Evolutionary conservation across 2,888 invertebrate species (phyloP).

Genomic region (Luperina nickerlii): DNA sequence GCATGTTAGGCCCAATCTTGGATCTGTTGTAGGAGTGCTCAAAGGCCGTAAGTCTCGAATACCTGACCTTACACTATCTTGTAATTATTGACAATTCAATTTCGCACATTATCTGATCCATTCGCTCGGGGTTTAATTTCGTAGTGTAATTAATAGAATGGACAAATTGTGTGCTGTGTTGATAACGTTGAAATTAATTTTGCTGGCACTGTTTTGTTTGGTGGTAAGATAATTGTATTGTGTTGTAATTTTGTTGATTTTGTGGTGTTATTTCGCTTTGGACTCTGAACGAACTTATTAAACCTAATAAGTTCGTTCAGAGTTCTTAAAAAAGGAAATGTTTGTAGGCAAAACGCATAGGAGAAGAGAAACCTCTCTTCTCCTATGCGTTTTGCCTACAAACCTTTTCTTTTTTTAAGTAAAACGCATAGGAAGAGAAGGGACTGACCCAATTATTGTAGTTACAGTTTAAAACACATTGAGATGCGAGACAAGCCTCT

Average conservation of each 20-base stretch:
- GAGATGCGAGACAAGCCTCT: background rate
- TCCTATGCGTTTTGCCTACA: too few species aligned
- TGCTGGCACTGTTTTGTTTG: conserved; percentile 37
- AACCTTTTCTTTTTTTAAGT: too few species aligned
- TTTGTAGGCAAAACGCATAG: too few species aligned
- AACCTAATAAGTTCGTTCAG: too few species aligned
- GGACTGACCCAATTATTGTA: too few species aligned
- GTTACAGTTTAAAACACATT: background rate
- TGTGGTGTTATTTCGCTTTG: background rate
- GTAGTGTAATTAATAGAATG: conserved; percentile 61
- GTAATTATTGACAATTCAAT: conserved; percentile 89
- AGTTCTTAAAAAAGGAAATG: too few species aligned
- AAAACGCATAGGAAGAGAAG: too few species aligned
- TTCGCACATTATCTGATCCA: conserved; percentile 82
- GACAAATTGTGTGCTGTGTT: conserved; percentile 61
- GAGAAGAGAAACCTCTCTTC: too few species aligned
- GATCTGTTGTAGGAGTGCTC: conserved; percentile 66
- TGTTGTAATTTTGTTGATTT: conserved; percentile 31
- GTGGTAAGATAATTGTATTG: conserved; percentile 22
- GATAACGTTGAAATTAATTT: conserved; percentile 60
- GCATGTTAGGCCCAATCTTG: conserved; percentile 60
- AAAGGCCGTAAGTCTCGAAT: conserved; percentile 62
- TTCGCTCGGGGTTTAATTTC: conserved; percentile 69
- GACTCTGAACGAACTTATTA: background rate
- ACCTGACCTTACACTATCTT: conserved; percentile 64